phyloP scores from a whole-genome alignment of 2,113 vertebrate genomes.

The Chauna torquata region DNA sequence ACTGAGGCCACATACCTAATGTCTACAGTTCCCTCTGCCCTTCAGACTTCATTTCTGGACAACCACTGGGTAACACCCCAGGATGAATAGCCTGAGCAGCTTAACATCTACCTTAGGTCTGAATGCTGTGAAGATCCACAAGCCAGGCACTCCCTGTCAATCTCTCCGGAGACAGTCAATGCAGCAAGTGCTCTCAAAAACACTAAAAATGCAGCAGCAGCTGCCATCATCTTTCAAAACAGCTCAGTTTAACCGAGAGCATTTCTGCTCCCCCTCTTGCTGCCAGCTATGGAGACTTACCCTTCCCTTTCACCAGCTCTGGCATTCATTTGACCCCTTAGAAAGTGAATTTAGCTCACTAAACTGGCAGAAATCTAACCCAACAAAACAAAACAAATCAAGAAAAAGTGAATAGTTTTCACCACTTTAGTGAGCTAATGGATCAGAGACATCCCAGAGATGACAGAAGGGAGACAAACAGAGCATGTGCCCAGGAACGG shows the following conservation, averaged over 20 bases:
- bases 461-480: conserved; percentile 56
- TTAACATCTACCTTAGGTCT: background rate
- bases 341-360: conserved; percentile 49
- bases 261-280: background rate
- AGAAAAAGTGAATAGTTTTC: conserved; percentile 64
- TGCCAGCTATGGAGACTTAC: conserved; percentile 17
- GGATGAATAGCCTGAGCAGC: background rate
- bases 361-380: conserved; percentile 35
- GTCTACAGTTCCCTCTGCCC: background rate
- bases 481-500: background rate
- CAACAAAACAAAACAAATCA: conserved; percentile 46
- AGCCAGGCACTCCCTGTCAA: background rate
- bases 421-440: conserved; percentile 54
- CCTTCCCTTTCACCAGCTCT: conserved; percentile 45
- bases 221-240: background rate
- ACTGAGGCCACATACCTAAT: background rate
- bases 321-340: background rate
- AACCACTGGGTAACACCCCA: background rate
- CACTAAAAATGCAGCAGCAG: background rate
- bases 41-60: background rate
- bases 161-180: background rate
- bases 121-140: background rate
- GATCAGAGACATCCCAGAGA: conserved; percentile 41
- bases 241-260: background rate
- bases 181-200: background rate